Conservation (phyloP, 2,888 invertebrate genomes). For the Achlya flavicornis region DNA sequence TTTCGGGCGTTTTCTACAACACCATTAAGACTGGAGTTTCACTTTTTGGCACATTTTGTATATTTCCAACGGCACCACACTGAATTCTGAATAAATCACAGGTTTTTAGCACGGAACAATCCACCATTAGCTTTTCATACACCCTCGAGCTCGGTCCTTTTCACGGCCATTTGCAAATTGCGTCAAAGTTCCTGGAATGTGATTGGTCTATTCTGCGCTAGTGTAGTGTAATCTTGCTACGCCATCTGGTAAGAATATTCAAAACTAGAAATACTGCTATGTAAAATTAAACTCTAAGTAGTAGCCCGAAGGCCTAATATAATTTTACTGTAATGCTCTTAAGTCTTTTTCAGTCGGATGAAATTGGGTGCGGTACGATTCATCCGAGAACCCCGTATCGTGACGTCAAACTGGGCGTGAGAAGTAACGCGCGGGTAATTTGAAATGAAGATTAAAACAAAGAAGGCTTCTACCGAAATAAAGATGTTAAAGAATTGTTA, state of each 20-base stretch:
- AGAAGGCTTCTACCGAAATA: neutral
- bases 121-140: conserved; percentile 79
- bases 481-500: neutral
- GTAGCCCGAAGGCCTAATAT: conserved; percentile 18
- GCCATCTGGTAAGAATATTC: conserved; percentile 55
- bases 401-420: conserved; percentile 85
- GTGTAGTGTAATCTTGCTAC: conserved; percentile 54
- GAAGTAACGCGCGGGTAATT: conserved; percentile 59
- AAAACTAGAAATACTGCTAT: conserved; percentile 44
- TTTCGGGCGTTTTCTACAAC: conserved; percentile 74
- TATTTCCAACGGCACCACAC: conserved; percentile 75
- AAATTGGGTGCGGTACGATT: conserved; percentile 79
- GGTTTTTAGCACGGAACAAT: conserved; percentile 74
- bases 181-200: conserved; percentile 78
- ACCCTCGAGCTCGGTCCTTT: conserved; percentile 80
- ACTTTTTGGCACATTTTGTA: conserved; percentile 83
- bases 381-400: conserved; percentile 75
- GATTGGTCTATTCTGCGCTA: conserved; percentile 78
- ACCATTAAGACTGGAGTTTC: conserved; percentile 81
- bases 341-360: conserved; percentile 44
- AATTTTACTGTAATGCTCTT: conserved; percentile 33
- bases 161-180: conserved; percentile 85
- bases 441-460: conserved; percentile 29
- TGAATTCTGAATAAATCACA: conserved; percentile 68
- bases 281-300: conserved; percentile 38